A percentile compares a stretch with the other conserved stretches of the same genome.
phyloP scores from a whole-genome alignment of 2,888 invertebrate species.

The Cordylochernes scorpioides region DNA sequence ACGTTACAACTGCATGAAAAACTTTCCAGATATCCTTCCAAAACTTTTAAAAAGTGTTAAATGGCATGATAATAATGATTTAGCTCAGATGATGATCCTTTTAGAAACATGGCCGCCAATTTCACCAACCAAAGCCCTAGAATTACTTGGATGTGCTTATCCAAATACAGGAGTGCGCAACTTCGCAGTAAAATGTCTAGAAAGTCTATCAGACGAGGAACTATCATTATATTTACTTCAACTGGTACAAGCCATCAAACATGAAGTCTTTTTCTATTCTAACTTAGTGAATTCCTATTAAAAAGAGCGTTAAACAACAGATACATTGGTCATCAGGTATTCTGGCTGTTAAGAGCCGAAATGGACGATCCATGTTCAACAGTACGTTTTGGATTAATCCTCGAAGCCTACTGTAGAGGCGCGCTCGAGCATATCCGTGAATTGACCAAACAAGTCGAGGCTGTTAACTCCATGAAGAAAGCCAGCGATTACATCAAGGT shows the following conservation, averaged over 20 bases:
- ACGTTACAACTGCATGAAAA: constrained; percentile 41
- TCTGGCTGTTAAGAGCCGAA: constrained; percentile 83
- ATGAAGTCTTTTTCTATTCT: constrained; percentile 66
- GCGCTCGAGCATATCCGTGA: constrained; percentile 53
- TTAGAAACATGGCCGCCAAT: constrained; percentile 70
- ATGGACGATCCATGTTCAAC: constrained; percentile 71
- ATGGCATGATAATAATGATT: constrained; percentile 78
- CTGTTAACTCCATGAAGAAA: constrained; percentile 46
- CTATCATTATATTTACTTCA: constrained; percentile 68
- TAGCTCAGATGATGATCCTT: too few relatives aligned
- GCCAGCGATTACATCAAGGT: too few relatives aligned
- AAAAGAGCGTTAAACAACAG: constrained; percentile 58
- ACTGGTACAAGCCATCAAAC: constrained; percentile 75
- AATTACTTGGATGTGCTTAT: constrained; percentile 71
- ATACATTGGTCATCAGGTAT: constrained; percentile 72
- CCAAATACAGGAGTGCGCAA: constrained; percentile 59
- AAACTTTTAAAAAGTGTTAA: constrained; percentile 64
- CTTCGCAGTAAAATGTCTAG: constrained; percentile 56
- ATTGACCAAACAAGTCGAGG: constrained; percentile 32
- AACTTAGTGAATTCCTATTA: constrained; percentile 66
- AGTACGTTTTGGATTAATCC: constrained; percentile 58
- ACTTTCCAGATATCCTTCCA: constrained; percentile 49
- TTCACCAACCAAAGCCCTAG: constrained; percentile 52
- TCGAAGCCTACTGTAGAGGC: constrained; percentile 74
- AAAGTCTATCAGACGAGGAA: constrained; percentile 48